Percentiles rank a stretch among this genome's conserved stretches.
These are phyloP conservation scores for Penaeus indicus DNA, from an alignment of 1,140 invertebrate genomes.

Conservation along the genomic window DNA sequence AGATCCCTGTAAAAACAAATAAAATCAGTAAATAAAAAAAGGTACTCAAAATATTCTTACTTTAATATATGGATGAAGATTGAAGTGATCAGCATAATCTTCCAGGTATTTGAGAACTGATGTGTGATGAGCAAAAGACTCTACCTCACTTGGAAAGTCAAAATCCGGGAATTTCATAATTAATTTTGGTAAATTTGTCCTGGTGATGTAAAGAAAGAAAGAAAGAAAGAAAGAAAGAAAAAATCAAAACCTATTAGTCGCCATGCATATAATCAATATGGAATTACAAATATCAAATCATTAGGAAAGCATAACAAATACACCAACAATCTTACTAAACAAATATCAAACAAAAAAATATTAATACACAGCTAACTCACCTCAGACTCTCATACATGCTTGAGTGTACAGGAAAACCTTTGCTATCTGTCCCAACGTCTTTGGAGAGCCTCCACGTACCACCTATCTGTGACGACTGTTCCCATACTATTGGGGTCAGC, in stretches of 20 bases:
- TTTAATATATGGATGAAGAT: not conserved
- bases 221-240: too few species aligned
- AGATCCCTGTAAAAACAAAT: too few species aligned
- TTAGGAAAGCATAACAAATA: too few species aligned
- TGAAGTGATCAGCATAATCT: conserved; percentile 6
- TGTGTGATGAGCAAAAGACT: conserved; percentile 10
- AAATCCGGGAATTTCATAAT: too few species aligned
- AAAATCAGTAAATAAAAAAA: not conserved
- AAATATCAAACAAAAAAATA: not conserved
- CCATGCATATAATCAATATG: too few species aligned
- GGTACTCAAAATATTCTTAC: not conserved
- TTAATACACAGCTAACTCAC: not conserved
- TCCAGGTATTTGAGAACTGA: conserved; percentile 2
- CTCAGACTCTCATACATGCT: conserved; percentile 14
- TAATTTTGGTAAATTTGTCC: too few species aligned
- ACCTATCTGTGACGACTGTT: conserved; percentile 12
- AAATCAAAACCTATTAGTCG: too few species aligned
- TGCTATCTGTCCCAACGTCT: not conserved
- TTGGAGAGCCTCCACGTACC: conserved; percentile 12
- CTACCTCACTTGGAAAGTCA: not conserved
- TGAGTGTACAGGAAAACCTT: not conserved
- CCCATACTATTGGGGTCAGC: conserved; percentile 58
- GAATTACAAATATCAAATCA: too few species aligned
- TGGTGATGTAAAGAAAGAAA: too few species aligned
- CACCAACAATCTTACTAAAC: too few species aligned